phyloP scores from a whole-genome alignment of 2,113 vertebrate species.

The Dipodomys merriami region DNA sequence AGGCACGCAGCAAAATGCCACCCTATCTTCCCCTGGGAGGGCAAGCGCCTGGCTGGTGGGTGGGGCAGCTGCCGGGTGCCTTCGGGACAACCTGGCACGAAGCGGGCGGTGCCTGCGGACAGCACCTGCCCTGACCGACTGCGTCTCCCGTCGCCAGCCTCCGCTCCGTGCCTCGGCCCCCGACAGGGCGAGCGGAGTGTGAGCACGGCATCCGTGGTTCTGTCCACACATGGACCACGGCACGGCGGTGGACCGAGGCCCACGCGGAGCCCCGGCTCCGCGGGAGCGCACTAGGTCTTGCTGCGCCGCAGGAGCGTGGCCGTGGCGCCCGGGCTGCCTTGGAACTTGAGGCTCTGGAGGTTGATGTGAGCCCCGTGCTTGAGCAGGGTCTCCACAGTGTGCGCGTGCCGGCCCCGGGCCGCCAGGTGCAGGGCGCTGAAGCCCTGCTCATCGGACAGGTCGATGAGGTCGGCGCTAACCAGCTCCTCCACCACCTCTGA shows the following conservation, averaged over 20 bases:
- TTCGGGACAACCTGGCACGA: accelerated
- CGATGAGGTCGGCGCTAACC: conserved; percentile 81
- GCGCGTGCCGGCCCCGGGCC: conserved; percentile 85
- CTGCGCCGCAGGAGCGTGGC: conserved; percentile 69
- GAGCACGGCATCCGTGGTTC: neutral
- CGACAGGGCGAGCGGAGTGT: neutral
- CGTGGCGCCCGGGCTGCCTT: conserved; percentile 10
- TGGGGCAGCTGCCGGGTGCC: neutral
- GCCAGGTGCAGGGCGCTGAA: conserved; percentile 90
- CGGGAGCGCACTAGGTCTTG: conserved; percentile 79
- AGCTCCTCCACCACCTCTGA: conserved; percentile 91
- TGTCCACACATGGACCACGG: neutral
- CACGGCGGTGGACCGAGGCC: neutral
- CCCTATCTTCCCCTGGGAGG: neutral
- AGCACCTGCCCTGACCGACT: neutral
- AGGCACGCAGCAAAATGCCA: no score
- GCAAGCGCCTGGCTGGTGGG: accelerated
- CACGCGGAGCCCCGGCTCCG: accelerated
- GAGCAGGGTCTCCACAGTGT: conserved; percentile 88
- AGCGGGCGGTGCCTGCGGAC: neutral
- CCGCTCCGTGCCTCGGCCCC: neutral
- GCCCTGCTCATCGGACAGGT: conserved; percentile 86
- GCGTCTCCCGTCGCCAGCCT: neutral
- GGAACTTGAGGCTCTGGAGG: conserved; percentile 78
- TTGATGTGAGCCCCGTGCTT: conserved; percentile 81